phyloP scores from a whole-genome alignment of 2,797 vertebrate species.

The Onychomys torridus region DNA sequence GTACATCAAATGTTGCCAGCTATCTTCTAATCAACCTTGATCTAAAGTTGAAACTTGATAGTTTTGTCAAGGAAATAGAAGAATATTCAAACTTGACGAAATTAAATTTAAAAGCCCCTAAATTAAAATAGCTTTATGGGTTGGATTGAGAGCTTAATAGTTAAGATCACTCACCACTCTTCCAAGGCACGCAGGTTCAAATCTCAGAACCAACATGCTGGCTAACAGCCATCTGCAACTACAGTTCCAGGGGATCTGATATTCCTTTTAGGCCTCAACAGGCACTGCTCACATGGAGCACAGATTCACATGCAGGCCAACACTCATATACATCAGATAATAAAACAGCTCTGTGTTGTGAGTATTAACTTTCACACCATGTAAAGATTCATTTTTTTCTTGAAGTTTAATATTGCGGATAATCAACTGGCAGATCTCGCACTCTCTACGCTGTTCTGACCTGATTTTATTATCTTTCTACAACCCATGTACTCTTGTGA shows the following conservation, averaged over 20 bases:
- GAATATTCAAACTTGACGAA: slow-evolving; percentile 55
- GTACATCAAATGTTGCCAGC: slow-evolving; percentile 64
- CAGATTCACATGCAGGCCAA: not conserved
- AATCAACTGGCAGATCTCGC: slow-evolving; percentile 73
- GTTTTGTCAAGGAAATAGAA: slow-evolving; percentile 78
- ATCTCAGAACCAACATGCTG: not conserved
- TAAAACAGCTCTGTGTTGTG: not conserved
- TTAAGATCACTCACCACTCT: not conserved
- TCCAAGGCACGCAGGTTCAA: not conserved
- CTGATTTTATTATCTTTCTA: slow-evolving; percentile 72
- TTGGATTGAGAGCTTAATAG: too few relatives aligned
- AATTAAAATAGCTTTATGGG: slow-evolving; percentile 61
- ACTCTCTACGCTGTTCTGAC: slow-evolving; percentile 54
- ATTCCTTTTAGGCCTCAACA: not conserved
- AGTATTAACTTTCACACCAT: slow-evolving; percentile 63
- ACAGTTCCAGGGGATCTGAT: not conserved
- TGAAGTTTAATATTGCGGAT: slow-evolving; percentile 69
- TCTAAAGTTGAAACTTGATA: slow-evolving; percentile 58
- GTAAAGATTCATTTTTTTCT: slow-evolving; percentile 72
- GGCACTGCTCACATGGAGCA: not conserved
- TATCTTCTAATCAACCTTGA: slow-evolving; percentile 74
- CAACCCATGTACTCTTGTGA: slow-evolving; percentile 76
- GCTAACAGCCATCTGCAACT: too few relatives aligned
- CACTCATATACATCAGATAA: not conserved
- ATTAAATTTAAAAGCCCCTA: slow-evolving; percentile 49